Base-by-base conservation (phyloP, 2,113 vertebrate species). In the Callipepla californica region DNA sequence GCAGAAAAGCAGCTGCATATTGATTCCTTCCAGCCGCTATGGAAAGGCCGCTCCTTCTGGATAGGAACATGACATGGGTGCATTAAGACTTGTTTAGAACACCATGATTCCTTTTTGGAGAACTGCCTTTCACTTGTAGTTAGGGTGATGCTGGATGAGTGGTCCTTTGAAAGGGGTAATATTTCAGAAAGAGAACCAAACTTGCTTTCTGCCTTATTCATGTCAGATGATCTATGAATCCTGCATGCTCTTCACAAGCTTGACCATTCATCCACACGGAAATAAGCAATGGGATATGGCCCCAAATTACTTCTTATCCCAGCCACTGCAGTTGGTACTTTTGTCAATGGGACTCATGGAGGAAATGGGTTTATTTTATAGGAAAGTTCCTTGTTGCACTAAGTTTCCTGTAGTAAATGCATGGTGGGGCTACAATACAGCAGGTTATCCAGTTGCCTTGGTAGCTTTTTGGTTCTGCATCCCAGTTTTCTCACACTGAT, bases 31-130 rank as follows among this genome's bases (percentile, higher is more conserved):
- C 38, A 70, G 36, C 18, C 75, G 51, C 32, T 16, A 5, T 1
- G 36, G 34, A 68, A 50, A 77, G 19, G 10, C 42, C 23, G 44
- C 18, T 66, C 42, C 32, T 85, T 62, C 21, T 47, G 59, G 19
- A 45, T 1, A 70, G 47, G 18, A 63, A 65, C 11, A 68, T 20
- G 28, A 47, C 34, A 74, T 0, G 3, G 66, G 13, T 16, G 13
- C 51, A 21, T 72, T 57, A 40, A 73, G 86, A 84, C 14, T 38
- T 11, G 25, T 18, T 26, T 62, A 86, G 72, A 69, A 40, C 30
- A 53, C 66, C 32, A 26, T 48, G 16, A 21, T 86, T 55, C 55
- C 82, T 45, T 63, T 81, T 44, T n/a, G 63, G 63, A 87, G 30
- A 69, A 4, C 11, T 18, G 4, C 9, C 32, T 67, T 58, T 66